phyloP scores from a whole-genome alignment of 2,797 vertebrate species.

The Acropternis orthonyx region DNA sequence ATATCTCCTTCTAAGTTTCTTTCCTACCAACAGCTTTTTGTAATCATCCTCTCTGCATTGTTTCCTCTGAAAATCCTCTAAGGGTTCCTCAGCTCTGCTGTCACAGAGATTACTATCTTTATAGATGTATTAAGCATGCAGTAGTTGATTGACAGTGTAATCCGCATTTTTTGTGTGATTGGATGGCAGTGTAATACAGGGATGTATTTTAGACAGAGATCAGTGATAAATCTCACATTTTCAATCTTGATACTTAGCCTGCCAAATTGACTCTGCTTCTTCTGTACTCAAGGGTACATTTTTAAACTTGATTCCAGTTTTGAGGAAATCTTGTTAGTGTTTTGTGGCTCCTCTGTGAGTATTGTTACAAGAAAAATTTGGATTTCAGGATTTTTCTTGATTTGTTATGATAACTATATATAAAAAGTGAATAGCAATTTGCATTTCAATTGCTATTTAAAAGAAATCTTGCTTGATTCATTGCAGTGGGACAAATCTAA shows the following conservation, averaged over 20 bases:
- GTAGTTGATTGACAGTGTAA: conserved; percentile 23
- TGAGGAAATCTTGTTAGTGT: conserved; percentile 5
- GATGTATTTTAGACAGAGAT: not conserved
- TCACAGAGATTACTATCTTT: conserved; percentile 17
- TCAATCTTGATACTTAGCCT: conserved; percentile 29
- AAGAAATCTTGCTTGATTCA: not conserved
- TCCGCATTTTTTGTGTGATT: conserved; percentile 40
- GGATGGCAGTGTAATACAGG: not conserved
- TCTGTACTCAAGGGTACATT: not conserved
- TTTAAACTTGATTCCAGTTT: conserved; percentile 16
- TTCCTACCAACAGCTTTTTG: not conserved
- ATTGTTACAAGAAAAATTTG: not conserved
- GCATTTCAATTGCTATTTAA: not conserved
- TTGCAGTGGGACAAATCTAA: not conserved
- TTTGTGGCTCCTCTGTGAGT: not conserved
- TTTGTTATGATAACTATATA: not conserved
- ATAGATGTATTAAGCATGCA: conserved; percentile 8
- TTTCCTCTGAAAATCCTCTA: conserved; percentile 12
- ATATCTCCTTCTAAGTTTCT: not conserved
- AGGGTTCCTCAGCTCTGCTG: not conserved
- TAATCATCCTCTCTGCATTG: not conserved
- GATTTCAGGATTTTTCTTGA: conserved; percentile 8
- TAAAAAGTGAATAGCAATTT: not conserved
- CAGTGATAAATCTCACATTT: conserved; percentile 26
- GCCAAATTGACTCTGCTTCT: conserved; percentile 4